Conservation (phyloP, 2,797 vertebrate genomes). For the Melanotaenia pygmaea region DNA sequence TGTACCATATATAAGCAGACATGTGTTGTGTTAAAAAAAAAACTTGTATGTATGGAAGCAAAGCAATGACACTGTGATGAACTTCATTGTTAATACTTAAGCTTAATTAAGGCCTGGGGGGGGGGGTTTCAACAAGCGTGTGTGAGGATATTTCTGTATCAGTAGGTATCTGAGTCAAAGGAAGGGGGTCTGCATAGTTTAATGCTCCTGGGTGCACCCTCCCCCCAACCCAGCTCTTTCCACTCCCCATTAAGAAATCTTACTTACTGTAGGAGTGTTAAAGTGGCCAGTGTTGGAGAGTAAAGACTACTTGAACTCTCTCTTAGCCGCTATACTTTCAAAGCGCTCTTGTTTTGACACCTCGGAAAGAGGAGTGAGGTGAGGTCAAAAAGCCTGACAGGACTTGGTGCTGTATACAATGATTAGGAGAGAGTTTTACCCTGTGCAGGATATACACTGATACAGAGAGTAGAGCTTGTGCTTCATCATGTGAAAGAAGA, state of each 20-base stretch:
- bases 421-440: slow-evolving; percentile 28
- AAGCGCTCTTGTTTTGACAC: slow-evolving; percentile 51
- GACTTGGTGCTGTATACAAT: slow-evolving; percentile 29
- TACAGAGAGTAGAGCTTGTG: slow-evolving; percentile 24
- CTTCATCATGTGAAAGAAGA: slow-evolving; percentile 29
- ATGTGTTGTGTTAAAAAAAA: slow-evolving; percentile 47
- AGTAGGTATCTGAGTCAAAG: slow-evolving; percentile 41
- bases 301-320: slow-evolving; percentile 42
- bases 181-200: slow-evolving; percentile 47
- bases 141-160: slow-evolving; percentile 5
- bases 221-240: slow-evolving; percentile 2
- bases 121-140: slow-evolving; percentile 16
- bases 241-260: slow-evolving; percentile 38
- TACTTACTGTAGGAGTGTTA: slow-evolving; percentile 32
- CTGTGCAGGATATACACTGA: slow-evolving; percentile 17
- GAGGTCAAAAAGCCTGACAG: slow-evolving; percentile 47
- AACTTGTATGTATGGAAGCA: slow-evolving; percentile 76
- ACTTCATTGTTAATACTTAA: slow-evolving; percentile 77
- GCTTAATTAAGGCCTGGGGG: slow-evolving; percentile 74
- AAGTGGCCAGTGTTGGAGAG: slow-evolving; percentile 33
- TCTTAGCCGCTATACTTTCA: slow-evolving; percentile 39
- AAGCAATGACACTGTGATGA: slow-evolving; percentile 65
- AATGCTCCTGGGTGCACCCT: slow-evolving; percentile 21
- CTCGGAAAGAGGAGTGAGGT: slow-evolving; percentile 32
- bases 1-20: slow-evolving; percentile 48